Evolutionary conservation across 1,140 invertebrate genomes (phyloP).

Genomic region (Lucilia cuprina): DNA sequence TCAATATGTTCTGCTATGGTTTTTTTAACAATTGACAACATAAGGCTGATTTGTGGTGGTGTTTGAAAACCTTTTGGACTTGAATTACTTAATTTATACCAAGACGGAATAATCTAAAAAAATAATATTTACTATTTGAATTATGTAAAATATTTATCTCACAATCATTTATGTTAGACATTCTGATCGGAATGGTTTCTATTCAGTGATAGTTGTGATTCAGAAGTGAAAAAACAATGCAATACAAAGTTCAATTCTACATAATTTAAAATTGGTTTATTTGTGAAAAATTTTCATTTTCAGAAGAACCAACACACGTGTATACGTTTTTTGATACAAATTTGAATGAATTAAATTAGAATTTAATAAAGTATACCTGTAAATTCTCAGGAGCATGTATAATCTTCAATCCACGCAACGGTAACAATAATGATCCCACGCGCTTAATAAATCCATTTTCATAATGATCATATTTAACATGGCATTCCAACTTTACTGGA

Average conservation of each 20-base stretch:
- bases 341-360: no score
- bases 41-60: conserved; percentile 53
- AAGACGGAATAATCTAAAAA: conserved; percentile 48
- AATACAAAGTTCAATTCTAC: no score
- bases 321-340: no score
- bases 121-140: background rate
- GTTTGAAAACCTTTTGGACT: conserved; percentile 47
- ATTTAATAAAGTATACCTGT: conserved; percentile 39
- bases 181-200: no score
- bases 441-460: conserved; percentile 38
- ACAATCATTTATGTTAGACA: no score
- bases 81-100: conserved; percentile 54
- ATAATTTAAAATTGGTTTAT: no score
- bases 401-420: conserved; percentile 49
- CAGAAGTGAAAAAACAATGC: no score
- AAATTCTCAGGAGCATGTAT: conserved; percentile 29
- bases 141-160: no score
- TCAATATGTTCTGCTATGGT: conserved; percentile 40
- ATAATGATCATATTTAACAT: conserved; percentile 27
- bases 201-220: no score
- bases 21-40: conserved; percentile 54
- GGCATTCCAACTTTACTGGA: conserved; percentile 51
- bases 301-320: no score
- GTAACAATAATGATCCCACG: conserved; percentile 50
- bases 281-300: no score